These are phyloP conservation scores for Pyrrhosoma nymphula DNA, from an alignment of 2,888 invertebrate species.

Conservation along the genomic window DNA sequence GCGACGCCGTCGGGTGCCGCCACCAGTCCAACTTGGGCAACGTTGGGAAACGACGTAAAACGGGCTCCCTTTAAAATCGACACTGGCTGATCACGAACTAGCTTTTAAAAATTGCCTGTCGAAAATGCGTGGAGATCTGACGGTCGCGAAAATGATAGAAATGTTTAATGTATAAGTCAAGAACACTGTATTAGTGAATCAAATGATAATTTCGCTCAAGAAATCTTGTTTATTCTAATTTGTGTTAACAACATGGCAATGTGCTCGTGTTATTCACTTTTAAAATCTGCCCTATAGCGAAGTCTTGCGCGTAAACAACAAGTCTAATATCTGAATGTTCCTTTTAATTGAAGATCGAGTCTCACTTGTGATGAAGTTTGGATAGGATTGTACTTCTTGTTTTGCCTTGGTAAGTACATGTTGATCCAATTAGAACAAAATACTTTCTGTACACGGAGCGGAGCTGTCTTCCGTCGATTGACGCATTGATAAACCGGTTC, in stretches of 20 bases:
- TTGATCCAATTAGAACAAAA: no score
- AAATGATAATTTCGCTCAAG: not conserved
- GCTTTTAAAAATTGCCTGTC: slow-evolving; percentile 42
- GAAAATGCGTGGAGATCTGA: slow-evolving; percentile 16
- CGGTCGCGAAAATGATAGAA: not conserved
- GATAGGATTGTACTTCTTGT: slow-evolving; percentile 31
- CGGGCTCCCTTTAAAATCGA: no score
- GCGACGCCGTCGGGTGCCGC: no score
- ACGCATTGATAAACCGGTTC: slow-evolving; percentile 48
- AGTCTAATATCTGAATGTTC: not conserved
- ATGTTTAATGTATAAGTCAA: not conserved
- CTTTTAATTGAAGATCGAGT: not conserved
- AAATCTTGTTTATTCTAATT: not conserved
- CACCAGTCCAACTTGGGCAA: no score
- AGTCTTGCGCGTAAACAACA: not conserved
- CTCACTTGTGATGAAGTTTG: slow-evolving; percentile 49
- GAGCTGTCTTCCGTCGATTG: not conserved
- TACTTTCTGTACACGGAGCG: not conserved
- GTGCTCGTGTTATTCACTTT: not conserved
- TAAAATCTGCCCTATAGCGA: not conserved
- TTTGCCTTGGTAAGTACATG: not conserved
- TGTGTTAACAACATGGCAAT: not conserved
- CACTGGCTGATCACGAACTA: no score
- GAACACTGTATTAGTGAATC: no score
- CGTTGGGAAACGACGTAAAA: no score